Base-by-base conservation (phyloP, 2,888 invertebrate species). In the Autographa pulchrina region DNA sequence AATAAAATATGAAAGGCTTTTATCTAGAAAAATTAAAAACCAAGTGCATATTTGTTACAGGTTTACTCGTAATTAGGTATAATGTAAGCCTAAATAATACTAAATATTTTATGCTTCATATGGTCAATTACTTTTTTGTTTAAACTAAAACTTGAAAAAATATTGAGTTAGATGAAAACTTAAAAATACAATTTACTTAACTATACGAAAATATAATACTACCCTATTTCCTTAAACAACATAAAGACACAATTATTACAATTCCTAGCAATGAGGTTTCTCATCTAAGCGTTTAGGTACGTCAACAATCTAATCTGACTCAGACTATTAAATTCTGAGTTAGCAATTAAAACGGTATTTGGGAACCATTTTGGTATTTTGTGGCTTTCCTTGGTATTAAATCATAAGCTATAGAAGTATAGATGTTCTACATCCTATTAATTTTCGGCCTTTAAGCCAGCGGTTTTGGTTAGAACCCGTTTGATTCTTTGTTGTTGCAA, bases 311-410 rank as follows among this genome's bases (percentile, higher is more conserved):
- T 80, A 74, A 77, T 80, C 63, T 70, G 9, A 74, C 16, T 68
- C 56, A 38, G 74, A 61, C 67, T 72, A 76, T 70, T 71, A 70
- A 68, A 72, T 75, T 75, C 63, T 25, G 25, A 75, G 66, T 80
- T 79, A 75, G 83, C 76, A 84, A 84, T 86, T 84, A 83, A 72
- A 75, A 78, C 76, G 70, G 67, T 82, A 78, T 74, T 76, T 66
- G 59, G 43, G 20, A 74, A 81, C 74, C 74, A 70, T 75, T 82
- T 72, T 73, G 74, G 76, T 72, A 81, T 83, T 83, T 84, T 82
- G 80, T 56, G 78, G 79, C 38, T 68, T 67, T 68, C 63, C 58
- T 70, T 65, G 66, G 66, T 79, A 81, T 82, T 82, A 81, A 77
- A 84, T 82, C 74, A 78, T 78, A 78, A 76, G 71, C 74, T 75